Evolutionary conservation across 2,888 invertebrate species (phyloP), one percentile per base, ranked within the genome.

Genomic region (Choristoneura rosaceana): DNA sequence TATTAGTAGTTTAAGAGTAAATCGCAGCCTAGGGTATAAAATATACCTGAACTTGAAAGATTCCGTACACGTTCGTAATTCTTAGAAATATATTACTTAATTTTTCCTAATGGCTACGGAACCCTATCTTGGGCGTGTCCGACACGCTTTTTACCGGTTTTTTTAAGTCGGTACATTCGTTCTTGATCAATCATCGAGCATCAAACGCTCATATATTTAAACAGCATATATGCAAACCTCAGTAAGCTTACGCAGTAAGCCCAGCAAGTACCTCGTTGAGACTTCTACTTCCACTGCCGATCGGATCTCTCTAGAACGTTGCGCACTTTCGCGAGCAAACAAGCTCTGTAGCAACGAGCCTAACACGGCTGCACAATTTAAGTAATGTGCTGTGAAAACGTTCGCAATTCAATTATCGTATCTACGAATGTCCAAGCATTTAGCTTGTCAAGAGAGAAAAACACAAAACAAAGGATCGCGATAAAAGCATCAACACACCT

Each of bases 271-370:
- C 55, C 10, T 50, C 9, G 15, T 38, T 12, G n/a, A 43, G 45
- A 62, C 62, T 55, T 52, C 45, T 10, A 69, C 47, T 60, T 62
- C 58, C 74, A 62, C 59, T 52, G 7, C 61, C 47, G 59, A 65
- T 66, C 73, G 65, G 41, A 62, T 58, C 47, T 62, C 41, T 58
- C 41, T 68, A 50, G 63, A 68, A 59, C 64, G 63, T 73, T 69
- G 73, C 73, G 59, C 64, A 73, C 68, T 73, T 73, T 73, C 68
- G 63, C 73, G 64, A 64, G 38, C 64, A 69, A 69, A 73, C 73
- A 69, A 41, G 73, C 59, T 73, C 69, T 73, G 71, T 62, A 64
- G 73, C 73, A 73, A 69, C 63, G 15, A 69, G 63, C 69, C 64
- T 58, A 63, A 59, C 59, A 55, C 63, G 62, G 67, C 65, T 52